Evolutionary conservation across 2,888 invertebrate species (phyloP), one percentile per base, ranked within the genome.

Genomic region (Clanis bilineata): DNA sequence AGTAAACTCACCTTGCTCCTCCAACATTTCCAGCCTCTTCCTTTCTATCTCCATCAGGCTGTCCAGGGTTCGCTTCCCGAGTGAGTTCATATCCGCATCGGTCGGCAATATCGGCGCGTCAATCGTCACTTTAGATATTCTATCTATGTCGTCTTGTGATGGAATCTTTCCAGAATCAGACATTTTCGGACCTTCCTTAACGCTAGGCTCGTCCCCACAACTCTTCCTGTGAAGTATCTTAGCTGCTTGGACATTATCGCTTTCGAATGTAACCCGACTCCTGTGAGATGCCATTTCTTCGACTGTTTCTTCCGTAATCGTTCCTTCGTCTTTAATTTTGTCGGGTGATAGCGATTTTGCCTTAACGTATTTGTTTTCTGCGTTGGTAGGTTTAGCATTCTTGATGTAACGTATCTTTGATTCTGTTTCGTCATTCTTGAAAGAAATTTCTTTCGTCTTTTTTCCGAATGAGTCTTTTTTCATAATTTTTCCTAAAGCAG

Each of bases 1-100:
- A 51, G 58, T 47, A 25, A 22, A 70, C 68, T 66, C 87, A 97
- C 98, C 98, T 95, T 98, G 97, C 85, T 97, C 97, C 66, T 96
- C 97, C 77, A 98, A 92, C 93, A 97, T 95, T 70, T 96, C 93
- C 77, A 97, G 95, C 60, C 98, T 92, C 84, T 97, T 97, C 73
- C 96, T 94, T 84, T 98, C 98, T 63, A 98, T 97, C 88, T 98
- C 97, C 89, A 96, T 96, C 62, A 98, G 93, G 69, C 97, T 97
- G 72, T 97, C 97, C 69, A 97, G 93, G 0, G 97, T 96, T 76
- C 96, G 95, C 63, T 95, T 94, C 18, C 96, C 96, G 45, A 96
- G 85, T 2, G 95, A 94, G 56, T 91, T 91, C 74, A 93, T 94
- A 64, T 95, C 94, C 0, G 95, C 94, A 71, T 95, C 94, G 59